These are phyloP conservation scores for Azemiops feae DNA, from an alignment of 2,113 vertebrate species.

Conservation along the genomic window DNA sequence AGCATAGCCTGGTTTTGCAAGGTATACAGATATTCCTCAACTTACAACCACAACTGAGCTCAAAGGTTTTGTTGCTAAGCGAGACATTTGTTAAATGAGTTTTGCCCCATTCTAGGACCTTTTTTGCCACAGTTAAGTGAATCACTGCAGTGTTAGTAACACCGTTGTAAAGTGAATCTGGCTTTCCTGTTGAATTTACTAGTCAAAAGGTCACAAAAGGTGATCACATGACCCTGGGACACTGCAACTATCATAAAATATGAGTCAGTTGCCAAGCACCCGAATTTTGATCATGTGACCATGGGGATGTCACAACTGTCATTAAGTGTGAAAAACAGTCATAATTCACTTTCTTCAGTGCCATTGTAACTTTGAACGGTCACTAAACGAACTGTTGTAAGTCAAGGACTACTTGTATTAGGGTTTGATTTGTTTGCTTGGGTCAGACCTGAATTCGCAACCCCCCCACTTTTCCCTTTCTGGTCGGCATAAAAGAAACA, in stretches of 20 bases:
- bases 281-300: not conserved
- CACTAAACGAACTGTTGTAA: not conserved
- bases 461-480: not conserved
- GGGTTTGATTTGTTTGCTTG: slow-evolving; percentile 17
- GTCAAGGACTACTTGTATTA: not conserved
- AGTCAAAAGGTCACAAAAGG: not conserved
- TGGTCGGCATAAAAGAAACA: slow-evolving; percentile 10
- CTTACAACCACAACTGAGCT: not conserved
- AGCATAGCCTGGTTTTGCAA: not conserved
- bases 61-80: not conserved
- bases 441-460: not conserved
- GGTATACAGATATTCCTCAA: not conserved
- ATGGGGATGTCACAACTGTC: too few species aligned
- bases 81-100: not conserved
- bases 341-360: not conserved
- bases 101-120: too few species aligned
- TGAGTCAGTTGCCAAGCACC: not conserved
- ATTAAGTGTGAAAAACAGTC: not conserved
- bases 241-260: not conserved
- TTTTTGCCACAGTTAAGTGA: too few species aligned
- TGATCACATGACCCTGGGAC: too few species aligned
- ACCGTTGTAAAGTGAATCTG: not conserved
- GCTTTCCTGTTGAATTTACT: not conserved
- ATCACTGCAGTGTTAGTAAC: too few species aligned
- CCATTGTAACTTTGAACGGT: not conserved